Conservation (phyloP, 2,113 vertebrate genomes). For the Rhinogobius similis region DNA sequence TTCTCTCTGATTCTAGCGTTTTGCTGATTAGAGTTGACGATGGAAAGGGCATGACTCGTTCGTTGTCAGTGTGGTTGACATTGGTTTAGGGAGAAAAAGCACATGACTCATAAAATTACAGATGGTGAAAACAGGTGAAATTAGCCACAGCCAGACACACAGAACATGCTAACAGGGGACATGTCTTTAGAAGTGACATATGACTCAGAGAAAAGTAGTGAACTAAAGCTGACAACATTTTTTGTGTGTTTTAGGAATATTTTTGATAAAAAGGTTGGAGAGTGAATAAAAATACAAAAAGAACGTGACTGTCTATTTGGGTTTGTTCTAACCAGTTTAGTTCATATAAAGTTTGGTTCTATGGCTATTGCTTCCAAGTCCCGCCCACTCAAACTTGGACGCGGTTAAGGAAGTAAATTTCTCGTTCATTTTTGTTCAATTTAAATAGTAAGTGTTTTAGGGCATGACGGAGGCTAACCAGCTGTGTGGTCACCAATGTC, state of each 20-base stretch:
- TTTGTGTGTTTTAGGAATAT: neutral
- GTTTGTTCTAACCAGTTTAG: neutral
- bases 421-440: no score
- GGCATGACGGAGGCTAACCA: no score
- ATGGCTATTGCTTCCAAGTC: no score
- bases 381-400: no score
- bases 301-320: no score
- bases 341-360: no score
- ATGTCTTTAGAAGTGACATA: neutral
- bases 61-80: neutral
- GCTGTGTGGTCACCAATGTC: no score
- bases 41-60: slow-evolving; percentile 6
- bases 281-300: no score
- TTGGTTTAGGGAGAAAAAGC: neutral
- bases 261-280: neutral
- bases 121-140: slow-evolving; percentile 5
- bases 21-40: slow-evolving; percentile 10
- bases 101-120: slow-evolving; percentile 6
- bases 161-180: neutral
- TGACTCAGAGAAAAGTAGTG: neutral
- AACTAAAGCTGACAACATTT: neutral
- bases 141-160: neutral
- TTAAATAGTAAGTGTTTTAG: no score
- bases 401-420: no score
- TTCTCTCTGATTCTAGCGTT: slow-evolving; percentile 13